Conservation (phyloP, 2,888 invertebrate genomes). For the Zygothrica quintamaculata region DNA sequence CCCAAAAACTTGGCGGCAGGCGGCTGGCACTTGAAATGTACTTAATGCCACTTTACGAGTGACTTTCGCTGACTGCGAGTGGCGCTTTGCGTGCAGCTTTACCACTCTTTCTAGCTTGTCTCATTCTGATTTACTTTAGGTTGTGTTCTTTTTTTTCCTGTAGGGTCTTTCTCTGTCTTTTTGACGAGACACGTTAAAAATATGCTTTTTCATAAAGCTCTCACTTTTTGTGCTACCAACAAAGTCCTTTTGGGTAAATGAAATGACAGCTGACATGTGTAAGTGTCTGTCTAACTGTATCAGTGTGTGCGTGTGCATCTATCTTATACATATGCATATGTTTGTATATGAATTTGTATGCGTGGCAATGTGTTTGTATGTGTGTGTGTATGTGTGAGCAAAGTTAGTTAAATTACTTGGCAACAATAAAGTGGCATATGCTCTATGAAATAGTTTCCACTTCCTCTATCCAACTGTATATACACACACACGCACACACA, state of each 20-base stretch:
- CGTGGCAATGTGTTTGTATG: conserved; percentile 15
- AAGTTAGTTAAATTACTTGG: conserved; percentile 80
- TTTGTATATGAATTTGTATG: conserved; percentile 23
- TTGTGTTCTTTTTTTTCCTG: background rate
- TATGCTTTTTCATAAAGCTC: conserved; percentile 58
- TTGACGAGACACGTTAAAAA: conserved; percentile 61
- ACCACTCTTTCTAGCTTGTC: conserved; percentile 12
- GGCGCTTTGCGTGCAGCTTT: conserved; percentile 72
- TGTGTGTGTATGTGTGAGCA: conserved; percentile 22
- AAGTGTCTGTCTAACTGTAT: conserved; percentile 66
- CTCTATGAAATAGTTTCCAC: conserved; percentile 66
- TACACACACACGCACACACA: conserved; percentile 10
- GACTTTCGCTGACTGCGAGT: conserved; percentile 75
- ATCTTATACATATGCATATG: conserved; percentile 12
- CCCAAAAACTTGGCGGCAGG: conserved; percentile 47
- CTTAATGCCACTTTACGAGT: conserved; percentile 82
- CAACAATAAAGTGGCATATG: conserved; percentile 78
- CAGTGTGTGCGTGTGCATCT: conserved; percentile 13
- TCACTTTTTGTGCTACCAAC: conserved; percentile 16
- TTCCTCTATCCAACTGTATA: conserved; percentile 15
- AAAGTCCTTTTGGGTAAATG: conserved; percentile 51
- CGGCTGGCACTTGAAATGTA: conserved; percentile 71
- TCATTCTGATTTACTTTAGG: conserved; percentile 3
- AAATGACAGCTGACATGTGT: conserved; percentile 81
- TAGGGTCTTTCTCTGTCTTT: conserved; percentile 24